A percentile compares a stretch with the other conserved stretches of the same genome.
phyloP scores from a whole-genome alignment of 1,140 invertebrate species.

The Musca vetustissima region DNA sequence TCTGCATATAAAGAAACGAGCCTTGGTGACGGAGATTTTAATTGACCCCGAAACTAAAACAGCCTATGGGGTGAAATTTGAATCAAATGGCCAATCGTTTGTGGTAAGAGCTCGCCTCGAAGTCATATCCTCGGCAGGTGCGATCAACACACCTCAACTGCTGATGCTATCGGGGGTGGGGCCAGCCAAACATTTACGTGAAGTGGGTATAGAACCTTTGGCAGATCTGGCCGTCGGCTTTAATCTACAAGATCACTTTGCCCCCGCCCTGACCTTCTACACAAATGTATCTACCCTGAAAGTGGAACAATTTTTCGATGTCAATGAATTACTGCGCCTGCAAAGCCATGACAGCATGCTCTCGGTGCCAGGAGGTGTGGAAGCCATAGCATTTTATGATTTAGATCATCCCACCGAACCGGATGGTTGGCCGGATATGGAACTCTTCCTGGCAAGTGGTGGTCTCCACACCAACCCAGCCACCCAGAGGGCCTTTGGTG shows the following conservation, averaged over 20 bases:
- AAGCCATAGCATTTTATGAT: constrained; percentile 75
- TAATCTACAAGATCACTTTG: constrained; percentile 79
- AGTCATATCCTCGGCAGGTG: constrained; percentile 73
- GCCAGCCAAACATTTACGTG: constrained; percentile 66
- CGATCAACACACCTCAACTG: constrained; percentile 74
- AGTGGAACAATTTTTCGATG: constrained; percentile 31
- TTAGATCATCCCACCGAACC: constrained; percentile 62
- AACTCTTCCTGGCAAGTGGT: constrained; percentile 65
- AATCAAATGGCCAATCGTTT: constrained; percentile 53
- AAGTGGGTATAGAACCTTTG: constrained; percentile 63
- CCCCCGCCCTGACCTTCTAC: constrained; percentile 68
- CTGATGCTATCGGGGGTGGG: constrained; percentile 82
- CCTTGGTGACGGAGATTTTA: constrained; percentile 71
- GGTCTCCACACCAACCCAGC: constrained; percentile 59
- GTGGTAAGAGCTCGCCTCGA: constrained; percentile 67
- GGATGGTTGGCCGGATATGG: constrained; percentile 70
- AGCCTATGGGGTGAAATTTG: neutral
- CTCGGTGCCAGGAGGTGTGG: constrained; percentile 75
- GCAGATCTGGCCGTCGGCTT: constrained; percentile 75
- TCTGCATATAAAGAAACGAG: constrained; percentile 65
- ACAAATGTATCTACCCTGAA: constrained; percentile 58
- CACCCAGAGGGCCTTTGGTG: constrained; percentile 60
- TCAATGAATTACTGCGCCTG: constrained; percentile 58
- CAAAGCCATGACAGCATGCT: constrained; percentile 66
- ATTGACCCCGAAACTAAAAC: constrained; percentile 64